Conservation (phyloP, 2,888 invertebrate species). For the Patella caerulea region DNA sequence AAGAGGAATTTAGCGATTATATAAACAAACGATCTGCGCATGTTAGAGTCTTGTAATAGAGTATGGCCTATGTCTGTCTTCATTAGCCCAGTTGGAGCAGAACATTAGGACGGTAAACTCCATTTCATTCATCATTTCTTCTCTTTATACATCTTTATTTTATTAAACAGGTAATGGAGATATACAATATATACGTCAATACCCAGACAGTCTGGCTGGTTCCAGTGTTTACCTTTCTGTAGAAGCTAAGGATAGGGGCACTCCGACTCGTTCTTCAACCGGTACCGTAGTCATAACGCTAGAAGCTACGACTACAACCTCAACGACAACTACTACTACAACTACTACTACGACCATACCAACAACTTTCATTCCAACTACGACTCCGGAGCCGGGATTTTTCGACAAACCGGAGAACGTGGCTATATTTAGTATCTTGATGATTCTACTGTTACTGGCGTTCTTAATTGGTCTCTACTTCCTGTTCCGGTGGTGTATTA, state of each 20-base stretch:
- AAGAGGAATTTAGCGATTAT: too few species aligned
- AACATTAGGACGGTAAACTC: too few species aligned
- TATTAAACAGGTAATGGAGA: not conserved
- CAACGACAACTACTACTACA: not conserved
- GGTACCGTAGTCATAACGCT: not conserved
- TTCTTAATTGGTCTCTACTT: not conserved
- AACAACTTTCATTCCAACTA: not conserved
- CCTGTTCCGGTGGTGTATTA: not conserved
- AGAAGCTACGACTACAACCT: not conserved
- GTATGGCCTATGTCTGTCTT: too few species aligned
- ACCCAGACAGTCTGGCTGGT: not conserved
- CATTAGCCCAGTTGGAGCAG: too few species aligned
- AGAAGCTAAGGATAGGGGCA: not conserved
- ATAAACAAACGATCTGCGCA: too few species aligned
- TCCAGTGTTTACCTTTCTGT: not conserved
- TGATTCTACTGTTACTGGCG: not conserved
- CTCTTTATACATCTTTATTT: too few species aligned
- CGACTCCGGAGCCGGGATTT: not conserved
- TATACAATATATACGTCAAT: not conserved
- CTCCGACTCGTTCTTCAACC: not conserved
- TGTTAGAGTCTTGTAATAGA: too few species aligned
- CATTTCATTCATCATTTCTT: too few species aligned
- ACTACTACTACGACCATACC: not conserved
- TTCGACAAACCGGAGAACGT: constrained; percentile 2
- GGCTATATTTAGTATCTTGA: not conserved